These are phyloP conservation scores for Eulemur coronatus DNA, from an alignment of 2,797 vertebrate genomes.

Conservation along the genomic window DNA sequence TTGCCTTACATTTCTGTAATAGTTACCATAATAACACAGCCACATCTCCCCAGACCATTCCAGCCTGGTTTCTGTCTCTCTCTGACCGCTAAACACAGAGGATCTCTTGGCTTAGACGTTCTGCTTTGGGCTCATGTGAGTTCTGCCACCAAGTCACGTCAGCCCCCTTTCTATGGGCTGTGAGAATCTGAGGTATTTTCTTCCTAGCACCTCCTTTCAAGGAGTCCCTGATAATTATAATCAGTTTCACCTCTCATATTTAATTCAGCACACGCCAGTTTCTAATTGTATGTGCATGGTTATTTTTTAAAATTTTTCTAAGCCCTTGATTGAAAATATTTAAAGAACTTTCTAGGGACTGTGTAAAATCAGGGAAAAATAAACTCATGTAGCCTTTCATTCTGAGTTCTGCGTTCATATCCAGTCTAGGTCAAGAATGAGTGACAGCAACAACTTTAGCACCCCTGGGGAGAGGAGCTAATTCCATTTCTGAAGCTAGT, in stretches of 20 bases:
- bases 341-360: slow-evolving; percentile 75
- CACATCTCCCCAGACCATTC: neutral
- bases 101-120: neutral
- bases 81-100: neutral
- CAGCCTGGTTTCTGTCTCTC: neutral
- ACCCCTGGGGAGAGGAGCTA: slow-evolving; percentile 66
- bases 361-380: slow-evolving; percentile 53
- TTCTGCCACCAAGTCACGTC: neutral
- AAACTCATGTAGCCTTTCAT: slow-evolving; percentile 31
- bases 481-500: slow-evolving; percentile 73
- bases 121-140: neutral
- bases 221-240: slow-evolving; percentile 28
- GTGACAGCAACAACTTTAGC: slow-evolving; percentile 71
- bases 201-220: slow-evolving; percentile 21
- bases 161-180: neutral
- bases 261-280: slow-evolving; percentile 69
- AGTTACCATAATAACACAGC: neutral
- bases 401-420: slow-evolving; percentile 49
- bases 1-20: neutral
- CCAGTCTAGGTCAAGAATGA: slow-evolving; percentile 78
- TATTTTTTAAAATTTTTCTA: slow-evolving; percentile 78
- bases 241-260: slow-evolving; percentile 37
- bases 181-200: slow-evolving; percentile 33
- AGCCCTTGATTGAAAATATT: slow-evolving; percentile 77
- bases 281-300: slow-evolving; percentile 76